These are phyloP conservation scores for Temnopleurus reevesii DNA, from an alignment of 53 echinoderm and acorn worm species.

Conservation along the genomic window DNA sequence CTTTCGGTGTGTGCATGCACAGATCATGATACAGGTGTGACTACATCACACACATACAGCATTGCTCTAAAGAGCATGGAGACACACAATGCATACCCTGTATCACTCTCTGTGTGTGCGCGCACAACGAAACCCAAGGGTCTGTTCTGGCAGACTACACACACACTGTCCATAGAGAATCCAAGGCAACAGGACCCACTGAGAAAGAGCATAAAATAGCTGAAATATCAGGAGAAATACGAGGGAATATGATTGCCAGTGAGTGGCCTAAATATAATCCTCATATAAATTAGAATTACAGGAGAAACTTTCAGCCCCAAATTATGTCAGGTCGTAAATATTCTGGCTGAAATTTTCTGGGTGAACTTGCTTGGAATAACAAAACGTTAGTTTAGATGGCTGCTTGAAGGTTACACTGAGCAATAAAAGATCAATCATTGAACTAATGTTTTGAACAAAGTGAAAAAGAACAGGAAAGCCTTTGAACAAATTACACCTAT, in stretches of 20 bases:
- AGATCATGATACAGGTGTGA: too few relatives aligned
- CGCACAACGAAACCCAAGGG: too few relatives aligned
- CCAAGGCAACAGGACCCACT: slow-evolving; percentile 9
- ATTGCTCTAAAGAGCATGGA: too few relatives aligned
- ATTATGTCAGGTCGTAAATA: slow-evolving; percentile 39
- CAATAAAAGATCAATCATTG: neutral
- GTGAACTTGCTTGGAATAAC: slow-evolving; percentile 36
- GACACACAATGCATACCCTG: too few relatives aligned
- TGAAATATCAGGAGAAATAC: slow-evolving; percentile 24
- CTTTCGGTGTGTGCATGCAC: too few relatives aligned
- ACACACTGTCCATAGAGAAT: neutral
- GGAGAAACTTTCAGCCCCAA: neutral
- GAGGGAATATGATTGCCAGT: neutral
- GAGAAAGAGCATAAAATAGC: slow-evolving; percentile 25
- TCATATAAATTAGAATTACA: slow-evolving; percentile 39
- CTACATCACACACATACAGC: too few relatives aligned
- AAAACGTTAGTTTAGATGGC: neutral
- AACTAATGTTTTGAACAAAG: neutral
- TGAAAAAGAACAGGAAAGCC: too few relatives aligned
- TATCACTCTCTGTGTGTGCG: too few relatives aligned
- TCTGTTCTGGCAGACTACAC: too few relatives aligned
- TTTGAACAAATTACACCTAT: too few relatives aligned
- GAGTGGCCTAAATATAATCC: slow-evolving; percentile 18
- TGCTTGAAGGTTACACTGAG: neutral
- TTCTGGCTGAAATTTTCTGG: neutral